These are phyloP conservation scores for Phaethornis superciliosus DNA, from an alignment of 2,113 vertebrate species.

Conservation along the genomic window DNA sequence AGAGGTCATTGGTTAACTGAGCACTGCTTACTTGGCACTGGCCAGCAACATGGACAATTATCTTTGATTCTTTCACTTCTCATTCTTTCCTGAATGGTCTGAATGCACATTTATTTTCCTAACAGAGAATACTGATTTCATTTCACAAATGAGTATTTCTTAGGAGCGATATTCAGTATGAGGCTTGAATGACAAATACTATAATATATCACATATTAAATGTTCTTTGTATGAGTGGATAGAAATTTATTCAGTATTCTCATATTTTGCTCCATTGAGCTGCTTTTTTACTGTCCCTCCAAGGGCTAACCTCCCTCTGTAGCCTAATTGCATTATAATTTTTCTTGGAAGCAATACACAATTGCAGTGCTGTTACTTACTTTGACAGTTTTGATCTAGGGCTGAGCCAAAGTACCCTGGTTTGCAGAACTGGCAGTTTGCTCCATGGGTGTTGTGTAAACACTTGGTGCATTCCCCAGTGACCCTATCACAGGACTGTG, in stretches of 20 bases:
- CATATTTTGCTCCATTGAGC: neutral
- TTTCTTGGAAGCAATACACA: neutral
- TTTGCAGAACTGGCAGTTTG: conserved; percentile 83
- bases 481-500: conserved; percentile 73
- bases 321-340: neutral
- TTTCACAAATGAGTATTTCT: neutral
- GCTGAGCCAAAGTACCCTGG: conserved; percentile 86
- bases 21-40: neutral
- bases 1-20: neutral
- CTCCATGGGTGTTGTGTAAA: conserved; percentile 82
- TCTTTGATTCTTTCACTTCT: neutral
- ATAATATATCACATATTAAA: neutral
- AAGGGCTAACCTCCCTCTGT: neutral
- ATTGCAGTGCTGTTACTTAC: conserved; percentile 63
- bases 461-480: conserved; percentile 85
- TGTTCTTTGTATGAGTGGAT: neutral
- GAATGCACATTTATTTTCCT: neutral
- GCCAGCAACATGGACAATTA: neutral
- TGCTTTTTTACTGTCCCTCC: neutral
- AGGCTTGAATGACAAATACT: neutral
- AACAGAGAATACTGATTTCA: neutral
- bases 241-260: neutral
- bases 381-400: conserved; percentile 80
- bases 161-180: neutral
- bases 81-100: neutral